Evolutionary conservation across 2,888 invertebrate species (phyloP).

Genomic region (Graphium colonna): DNA sequence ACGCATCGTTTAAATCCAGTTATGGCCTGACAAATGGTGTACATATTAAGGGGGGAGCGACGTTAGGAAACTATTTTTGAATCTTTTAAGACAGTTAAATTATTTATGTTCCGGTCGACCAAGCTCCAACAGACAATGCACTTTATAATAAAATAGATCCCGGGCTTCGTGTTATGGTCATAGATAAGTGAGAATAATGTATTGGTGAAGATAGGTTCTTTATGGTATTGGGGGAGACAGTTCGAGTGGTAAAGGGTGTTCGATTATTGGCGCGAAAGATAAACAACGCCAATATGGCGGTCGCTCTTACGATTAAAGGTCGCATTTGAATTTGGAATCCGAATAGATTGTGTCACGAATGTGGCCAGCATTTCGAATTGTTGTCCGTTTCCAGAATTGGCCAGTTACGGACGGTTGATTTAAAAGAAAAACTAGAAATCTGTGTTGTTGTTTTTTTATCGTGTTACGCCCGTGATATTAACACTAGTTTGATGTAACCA

Average conservation of each 20-base stretch:
- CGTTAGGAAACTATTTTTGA: constrained; percentile 80
- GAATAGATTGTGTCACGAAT: constrained; percentile 28
- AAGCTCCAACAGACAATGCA: constrained; percentile 74
- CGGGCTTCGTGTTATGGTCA: constrained; percentile 69
- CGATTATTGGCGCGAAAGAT: constrained; percentile 62
- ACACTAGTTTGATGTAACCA: too few species aligned
- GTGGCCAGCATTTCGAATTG: background rate
- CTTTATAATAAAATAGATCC: constrained; percentile 79
- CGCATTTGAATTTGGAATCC: constrained; percentile 42
- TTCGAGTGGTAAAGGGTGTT: constrained; percentile 71
- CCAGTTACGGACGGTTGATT: too few species aligned
- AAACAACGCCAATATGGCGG: constrained; percentile 46
- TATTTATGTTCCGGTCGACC: constrained; percentile 75
- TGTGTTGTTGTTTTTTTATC: too few species aligned
- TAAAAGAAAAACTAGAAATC: too few species aligned
- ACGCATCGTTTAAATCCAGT: constrained; percentile 77
- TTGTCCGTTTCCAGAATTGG: too few species aligned
- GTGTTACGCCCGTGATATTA: too few species aligned
- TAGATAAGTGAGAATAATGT: constrained; percentile 75
- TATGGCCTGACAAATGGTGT: constrained; percentile 80
- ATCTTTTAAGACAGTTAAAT: constrained; percentile 81
- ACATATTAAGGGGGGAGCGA: constrained; percentile 78
- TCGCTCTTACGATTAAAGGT: constrained; percentile 52
- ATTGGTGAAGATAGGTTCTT: constrained; percentile 73
- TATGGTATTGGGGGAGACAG: constrained; percentile 71